These are phyloP conservation scores for Homalodisca vitripennis DNA, from an alignment of 1,140 invertebrate genomes.

Conservation along the genomic window DNA sequence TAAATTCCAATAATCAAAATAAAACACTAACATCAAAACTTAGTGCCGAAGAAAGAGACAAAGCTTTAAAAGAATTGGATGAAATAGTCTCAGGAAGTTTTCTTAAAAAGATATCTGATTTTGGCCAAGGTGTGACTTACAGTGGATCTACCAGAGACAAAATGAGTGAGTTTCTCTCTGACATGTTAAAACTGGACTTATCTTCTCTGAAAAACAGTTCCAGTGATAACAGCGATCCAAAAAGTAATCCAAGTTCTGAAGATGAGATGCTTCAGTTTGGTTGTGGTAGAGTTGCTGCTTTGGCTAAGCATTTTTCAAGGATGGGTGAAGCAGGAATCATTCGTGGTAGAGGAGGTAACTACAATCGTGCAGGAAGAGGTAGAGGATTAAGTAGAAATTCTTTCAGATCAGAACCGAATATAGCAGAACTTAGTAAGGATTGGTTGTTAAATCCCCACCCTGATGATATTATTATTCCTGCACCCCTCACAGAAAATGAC, in stretches of 20 bases:
- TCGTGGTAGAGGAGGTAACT: constrained; percentile 37
- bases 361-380: constrained; percentile 8
- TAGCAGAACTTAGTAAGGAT: constrained; percentile 27
- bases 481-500: background rate
- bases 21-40: constrained; percentile 38
- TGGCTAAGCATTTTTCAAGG: constrained; percentile 58
- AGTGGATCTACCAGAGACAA: constrained; percentile 5
- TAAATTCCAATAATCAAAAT: constrained; percentile 17
- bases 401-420: constrained; percentile 39
- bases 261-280: constrained; percentile 46
- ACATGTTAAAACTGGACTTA: constrained; percentile 34
- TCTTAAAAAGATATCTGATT: constrained; percentile 33
- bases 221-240: constrained; percentile 26
- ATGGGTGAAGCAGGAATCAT: constrained; percentile 51
- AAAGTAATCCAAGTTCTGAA: constrained; percentile 19
- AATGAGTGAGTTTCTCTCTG: constrained; percentile 34
- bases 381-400: constrained; percentile 1
- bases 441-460: constrained; percentile 27
- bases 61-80: constrained; percentile 55
- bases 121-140: constrained; percentile 8
- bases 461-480: constrained; percentile 34
- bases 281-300: constrained; percentile 58
- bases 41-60: constrained; percentile 51
- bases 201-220: constrained; percentile 30
- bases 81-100: constrained; percentile 45